Base-by-base conservation (phyloP, 2,888 invertebrate genomes). In the Nipponacmea schrenckii region DNA sequence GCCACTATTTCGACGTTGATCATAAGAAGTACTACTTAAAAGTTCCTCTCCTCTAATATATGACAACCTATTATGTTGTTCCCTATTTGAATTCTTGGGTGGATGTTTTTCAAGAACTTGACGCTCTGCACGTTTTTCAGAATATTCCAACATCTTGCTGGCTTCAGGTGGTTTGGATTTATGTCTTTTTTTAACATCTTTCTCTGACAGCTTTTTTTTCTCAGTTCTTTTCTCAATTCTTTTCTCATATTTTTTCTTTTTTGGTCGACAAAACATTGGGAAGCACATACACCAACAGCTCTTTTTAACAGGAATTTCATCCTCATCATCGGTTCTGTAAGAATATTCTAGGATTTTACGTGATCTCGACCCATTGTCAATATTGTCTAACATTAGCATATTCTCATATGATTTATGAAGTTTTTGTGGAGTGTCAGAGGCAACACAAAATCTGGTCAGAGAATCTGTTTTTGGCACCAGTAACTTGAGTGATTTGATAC, bases 351-450 rank as follows among this genome's bases (percentile, higher is more conserved):
- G 31, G 62, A 81, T 80, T 66, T 80, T 80, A 24, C 79, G 67
- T 24, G 77, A 70, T 68, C 71, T 76, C n/a, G 74, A 72, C 56
- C 48, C 45, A 8, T 65, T 68, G 63, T 79, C 81, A 1, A 74
- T 76, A 10, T 75, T 77, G 15, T 79, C 83, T 17, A 82, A 71
- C 65, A 81, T 74, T 46, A 81, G 78, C 83, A 84, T 83, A 72
- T 84, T 83, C 69, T 83, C 83, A 66, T 82, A 83, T 63, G 83
- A 83, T 72, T 81, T 79, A 74, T 82, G 79, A 26, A 78, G 76
- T 46, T 80, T 77, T 27, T 81, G 77, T 0, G 81, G 81, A 15
- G 80, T 80, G 27, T 81, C 72, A 67, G 80, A 77, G 17, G 76
- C 74, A 62, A 77, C 78, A 26, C 77, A 75, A 66, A 77, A 46